These are phyloP conservation scores for Taenaris catops DNA, from an alignment of 2,888 invertebrate genomes.

Conservation along the genomic window DNA sequence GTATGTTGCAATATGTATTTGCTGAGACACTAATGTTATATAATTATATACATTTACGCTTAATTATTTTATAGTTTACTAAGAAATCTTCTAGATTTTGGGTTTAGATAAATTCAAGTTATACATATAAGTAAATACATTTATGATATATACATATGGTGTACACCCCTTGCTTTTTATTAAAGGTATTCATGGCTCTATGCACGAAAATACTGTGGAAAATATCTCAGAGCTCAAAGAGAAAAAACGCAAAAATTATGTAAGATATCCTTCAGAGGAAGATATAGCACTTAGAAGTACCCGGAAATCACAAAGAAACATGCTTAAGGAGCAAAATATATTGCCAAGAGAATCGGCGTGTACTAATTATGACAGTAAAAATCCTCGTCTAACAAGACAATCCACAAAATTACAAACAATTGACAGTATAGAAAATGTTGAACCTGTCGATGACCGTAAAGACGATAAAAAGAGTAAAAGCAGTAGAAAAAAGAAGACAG, in stretches of 20 bases:
- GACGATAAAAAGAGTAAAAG: conserved; percentile 22
- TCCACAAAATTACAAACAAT: conserved; percentile 34
- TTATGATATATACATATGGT: too few species aligned
- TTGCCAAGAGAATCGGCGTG: conserved; percentile 22
- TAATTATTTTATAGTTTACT: too few species aligned
- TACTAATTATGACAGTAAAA: conserved; percentile 20
- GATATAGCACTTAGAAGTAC: conserved; percentile 28
- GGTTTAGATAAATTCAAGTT: too few species aligned
- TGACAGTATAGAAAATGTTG: conserved; percentile 21
- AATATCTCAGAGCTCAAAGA: conserved; percentile 11
- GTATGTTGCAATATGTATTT: too few species aligned
- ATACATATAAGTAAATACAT: too few species aligned
- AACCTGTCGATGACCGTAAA: conserved; percentile 17
- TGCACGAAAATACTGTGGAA: conserved; percentile 33
- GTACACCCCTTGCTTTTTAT: conserved; percentile 1
- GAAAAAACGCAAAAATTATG: conserved; percentile 52
- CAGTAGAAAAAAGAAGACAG: conserved; percentile 20
- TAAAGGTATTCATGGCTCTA: conserved; percentile 50
- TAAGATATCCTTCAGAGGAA: conserved; percentile 49
- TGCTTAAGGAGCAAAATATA: conserved; percentile 36
- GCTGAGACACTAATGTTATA: too few species aligned
- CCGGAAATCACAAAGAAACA: conserved; percentile 34
- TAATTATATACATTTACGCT: too few species aligned
- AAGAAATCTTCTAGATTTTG: too few species aligned
- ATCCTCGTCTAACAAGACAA: conserved; percentile 41